These are phyloP conservation scores for Apomyelois bistriatella DNA, from an alignment of 2,888 invertebrate genomes.

Conservation along the genomic window DNA sequence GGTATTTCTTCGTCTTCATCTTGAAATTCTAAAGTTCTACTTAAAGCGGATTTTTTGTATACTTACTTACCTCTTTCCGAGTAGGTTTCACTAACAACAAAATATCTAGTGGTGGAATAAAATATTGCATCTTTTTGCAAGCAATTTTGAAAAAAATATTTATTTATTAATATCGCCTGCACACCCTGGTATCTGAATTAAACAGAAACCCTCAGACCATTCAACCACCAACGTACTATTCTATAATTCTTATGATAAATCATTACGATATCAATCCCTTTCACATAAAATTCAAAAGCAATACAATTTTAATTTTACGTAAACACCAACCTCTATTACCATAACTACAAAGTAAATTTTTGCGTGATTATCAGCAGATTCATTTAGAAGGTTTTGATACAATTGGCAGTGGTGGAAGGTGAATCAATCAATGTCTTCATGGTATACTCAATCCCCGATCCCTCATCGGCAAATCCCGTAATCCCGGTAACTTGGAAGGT, in stretches of 20 bases:
- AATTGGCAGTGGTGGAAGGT: constrained; percentile 22
- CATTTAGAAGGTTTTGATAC: constrained; percentile 13
- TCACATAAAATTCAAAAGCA: constrained; percentile 16
- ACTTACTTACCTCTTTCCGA: too few species aligned
- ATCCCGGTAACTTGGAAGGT: constrained; percentile 20
- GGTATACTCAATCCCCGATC: constrained; percentile 16
- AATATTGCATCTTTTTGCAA: too few species aligned
- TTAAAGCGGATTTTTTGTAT: too few species aligned
- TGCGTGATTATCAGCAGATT: not conserved
- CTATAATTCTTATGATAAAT: constrained; percentile 17
- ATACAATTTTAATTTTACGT: not conserved
- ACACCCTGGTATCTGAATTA: too few species aligned
- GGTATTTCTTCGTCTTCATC: too few species aligned
- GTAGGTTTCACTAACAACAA: too few species aligned
- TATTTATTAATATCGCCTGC: too few species aligned
- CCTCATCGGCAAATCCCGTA: constrained; percentile 14
- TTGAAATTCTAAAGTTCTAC: too few species aligned
- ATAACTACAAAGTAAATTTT: not conserved
- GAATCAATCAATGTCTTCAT: constrained; percentile 28
- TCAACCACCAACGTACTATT: too few species aligned
- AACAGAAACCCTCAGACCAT: too few species aligned
- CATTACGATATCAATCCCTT: constrained; percentile 18
- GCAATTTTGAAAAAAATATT: too few species aligned
- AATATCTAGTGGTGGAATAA: too few species aligned
- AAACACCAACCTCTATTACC: not conserved